Percentiles rank a stretch among this genome's conserved stretches.
phyloP scores from a whole-genome alignment of 2,113 vertebrate genomes.

The Limanda limanda region DNA sequence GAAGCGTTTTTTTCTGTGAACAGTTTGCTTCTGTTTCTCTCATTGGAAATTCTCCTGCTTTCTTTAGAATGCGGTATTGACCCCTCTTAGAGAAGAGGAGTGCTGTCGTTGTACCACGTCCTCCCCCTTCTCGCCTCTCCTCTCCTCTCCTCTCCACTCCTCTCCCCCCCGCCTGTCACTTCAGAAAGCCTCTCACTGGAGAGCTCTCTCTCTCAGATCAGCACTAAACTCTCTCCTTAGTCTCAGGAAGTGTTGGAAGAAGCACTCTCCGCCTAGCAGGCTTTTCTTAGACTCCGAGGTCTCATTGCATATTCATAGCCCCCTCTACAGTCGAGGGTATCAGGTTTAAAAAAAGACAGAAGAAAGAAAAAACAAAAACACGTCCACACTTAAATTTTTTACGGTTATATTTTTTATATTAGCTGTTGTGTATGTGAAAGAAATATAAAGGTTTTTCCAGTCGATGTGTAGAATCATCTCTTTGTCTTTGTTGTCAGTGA shows the following conservation, averaged over 20 bases:
- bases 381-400: slow-evolving; percentile 54
- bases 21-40: slow-evolving; percentile 64
- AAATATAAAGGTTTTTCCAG: not conserved
- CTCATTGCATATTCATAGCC: slow-evolving; percentile 77
- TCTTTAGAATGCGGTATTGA: slow-evolving; percentile 67
- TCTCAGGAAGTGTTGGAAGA: slow-evolving; percentile 76
- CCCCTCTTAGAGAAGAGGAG: slow-evolving; percentile 69
- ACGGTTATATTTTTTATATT: slow-evolving; percentile 21
- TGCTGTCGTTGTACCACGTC: slow-evolving; percentile 57
- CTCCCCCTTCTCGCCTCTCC: not conserved
- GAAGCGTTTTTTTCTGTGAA: slow-evolving; percentile 63
- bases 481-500: slow-evolving; percentile 7
- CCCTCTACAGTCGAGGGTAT: slow-evolving; percentile 42
- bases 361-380: slow-evolving; percentile 14
- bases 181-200: slow-evolving; percentile 70
- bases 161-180: slow-evolving; percentile 55
- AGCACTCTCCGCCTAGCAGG: slow-evolving; percentile 64
- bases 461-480: not conserved
- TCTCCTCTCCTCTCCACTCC: not conserved
- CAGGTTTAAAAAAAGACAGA: slow-evolving; percentile 42
- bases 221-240: slow-evolving; percentile 72
- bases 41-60: slow-evolving; percentile 66
- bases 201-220: slow-evolving; percentile 70
- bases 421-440: not conserved
- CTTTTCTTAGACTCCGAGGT: slow-evolving; percentile 63